Conservation (phyloP, 2,888 invertebrate species). For the Xanthorhoe spadicearia region DNA sequence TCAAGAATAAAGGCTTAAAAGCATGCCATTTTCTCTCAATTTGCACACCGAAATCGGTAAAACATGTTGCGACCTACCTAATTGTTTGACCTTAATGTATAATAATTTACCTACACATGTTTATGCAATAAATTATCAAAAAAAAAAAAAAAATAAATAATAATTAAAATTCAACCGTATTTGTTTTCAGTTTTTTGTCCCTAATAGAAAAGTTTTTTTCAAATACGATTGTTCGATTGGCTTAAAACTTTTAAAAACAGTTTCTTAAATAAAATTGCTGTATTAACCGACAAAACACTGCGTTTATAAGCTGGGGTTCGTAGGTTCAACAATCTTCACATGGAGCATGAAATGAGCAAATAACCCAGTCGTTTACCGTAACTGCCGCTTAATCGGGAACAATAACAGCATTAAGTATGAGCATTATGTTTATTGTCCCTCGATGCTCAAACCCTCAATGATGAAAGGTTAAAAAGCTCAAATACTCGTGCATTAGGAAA, state of each 20-base stretch:
- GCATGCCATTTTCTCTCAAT: no score
- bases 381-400: conserved; percentile 62
- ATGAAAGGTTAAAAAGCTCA: conserved; percentile 85
- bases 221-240: no score
- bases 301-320: background rate
- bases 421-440: conserved; percentile 79
- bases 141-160: no score
- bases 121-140: no score
- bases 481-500: conserved; percentile 85
- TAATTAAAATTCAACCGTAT: no score
- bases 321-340: conserved; percentile 21
- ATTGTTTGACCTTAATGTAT: no score
- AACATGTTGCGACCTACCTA: no score
- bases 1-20: background rate
- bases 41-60: no score
- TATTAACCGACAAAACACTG: background rate
- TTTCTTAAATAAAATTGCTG: background rate
- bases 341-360: conserved; percentile 19
- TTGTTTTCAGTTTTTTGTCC: no score
- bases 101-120: no score
- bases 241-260: background rate
- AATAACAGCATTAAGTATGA: conserved; percentile 70
- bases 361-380: conserved; percentile 35
- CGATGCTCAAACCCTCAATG: conserved; percentile 78
- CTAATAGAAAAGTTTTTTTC: no score